Percentiles rank a stretch among this genome's conserved stretches.
Conservation (phyloP, 2,113 vertebrate genomes). For the Ardeotis arabs region DNA sequence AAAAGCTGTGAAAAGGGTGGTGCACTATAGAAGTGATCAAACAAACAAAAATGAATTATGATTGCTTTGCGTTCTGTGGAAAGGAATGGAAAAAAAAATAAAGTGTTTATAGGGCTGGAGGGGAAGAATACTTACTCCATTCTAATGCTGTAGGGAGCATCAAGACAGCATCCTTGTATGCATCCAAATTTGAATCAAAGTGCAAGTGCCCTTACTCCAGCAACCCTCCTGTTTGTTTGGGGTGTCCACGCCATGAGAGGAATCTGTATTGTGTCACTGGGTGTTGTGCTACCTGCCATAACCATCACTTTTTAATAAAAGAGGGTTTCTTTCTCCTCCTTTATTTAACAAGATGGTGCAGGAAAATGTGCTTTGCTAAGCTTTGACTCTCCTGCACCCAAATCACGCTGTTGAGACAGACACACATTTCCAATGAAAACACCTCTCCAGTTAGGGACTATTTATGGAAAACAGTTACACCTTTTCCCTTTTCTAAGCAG, state of each 20-base stretch:
- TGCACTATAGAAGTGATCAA: background rate
- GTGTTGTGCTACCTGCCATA: background rate
- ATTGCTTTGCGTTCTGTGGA: background rate
- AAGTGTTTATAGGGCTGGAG: background rate
- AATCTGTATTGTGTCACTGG: background rate
- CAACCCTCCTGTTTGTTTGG: background rate
- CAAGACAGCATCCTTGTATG: background rate
- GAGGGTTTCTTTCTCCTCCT: background rate
- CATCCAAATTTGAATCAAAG: background rate
- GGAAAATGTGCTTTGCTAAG: background rate
- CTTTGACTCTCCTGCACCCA: background rate
- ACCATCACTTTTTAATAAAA: background rate
- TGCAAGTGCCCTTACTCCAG: background rate
- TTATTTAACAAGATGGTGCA: background rate
- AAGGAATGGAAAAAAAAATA: background rate
- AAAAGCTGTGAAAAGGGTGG: background rate
- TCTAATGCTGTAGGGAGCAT: background rate
- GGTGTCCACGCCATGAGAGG: fast-evolving
- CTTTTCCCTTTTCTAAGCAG: background rate
- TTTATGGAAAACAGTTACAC: background rate
- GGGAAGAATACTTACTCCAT: background rate
- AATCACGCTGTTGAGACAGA: background rate
- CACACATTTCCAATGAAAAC: background rate
- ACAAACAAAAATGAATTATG: background rate
- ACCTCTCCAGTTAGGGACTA: background rate